These are phyloP conservation scores for Cuculus canorus DNA, from an alignment of 2,797 vertebrate species.

Conservation along the genomic window DNA sequence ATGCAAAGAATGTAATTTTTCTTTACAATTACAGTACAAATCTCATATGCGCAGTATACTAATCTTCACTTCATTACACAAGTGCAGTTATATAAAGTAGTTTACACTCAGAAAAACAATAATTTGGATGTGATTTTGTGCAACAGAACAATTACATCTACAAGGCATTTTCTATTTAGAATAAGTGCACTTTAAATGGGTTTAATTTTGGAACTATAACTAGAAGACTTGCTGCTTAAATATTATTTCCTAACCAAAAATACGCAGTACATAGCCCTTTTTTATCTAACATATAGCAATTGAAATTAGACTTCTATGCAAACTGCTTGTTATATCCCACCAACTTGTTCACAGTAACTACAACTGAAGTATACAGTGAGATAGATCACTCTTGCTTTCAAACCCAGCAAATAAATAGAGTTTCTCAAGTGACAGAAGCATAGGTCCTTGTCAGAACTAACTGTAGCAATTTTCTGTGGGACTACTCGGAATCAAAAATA, in stretches of 20 bases:
- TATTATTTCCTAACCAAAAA: conserved; percentile 43
- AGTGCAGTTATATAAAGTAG: conserved; percentile 46
- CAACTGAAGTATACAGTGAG: not conserved
- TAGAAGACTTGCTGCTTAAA: conserved; percentile 33
- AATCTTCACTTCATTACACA: conserved; percentile 50
- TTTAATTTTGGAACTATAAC: conserved; percentile 61
- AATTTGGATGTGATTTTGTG: conserved; percentile 65
- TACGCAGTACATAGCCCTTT: not conserved
- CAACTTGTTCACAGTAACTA: not conserved
- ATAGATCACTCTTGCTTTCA: not conserved
- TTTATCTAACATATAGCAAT: not conserved
- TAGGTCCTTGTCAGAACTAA: not conserved
- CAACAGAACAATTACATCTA: conserved; percentile 39
- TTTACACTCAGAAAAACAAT: conserved; percentile 46
- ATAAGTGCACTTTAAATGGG: conserved; percentile 43
- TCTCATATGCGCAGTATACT: not conserved
- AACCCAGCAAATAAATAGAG: not conserved
- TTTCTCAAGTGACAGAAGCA: not conserved
- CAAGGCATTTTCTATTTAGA: conserved; percentile 48
- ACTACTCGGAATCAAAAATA: not conserved
- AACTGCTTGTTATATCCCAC: not conserved
- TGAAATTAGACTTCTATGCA: conserved; percentile 13
- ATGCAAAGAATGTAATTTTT: conserved; percentile 34
- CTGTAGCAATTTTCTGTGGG: not conserved
- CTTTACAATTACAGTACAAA: not conserved